Conservation (phyloP, 2,797 vertebrate species). For the Anolis apletophallus region DNA sequence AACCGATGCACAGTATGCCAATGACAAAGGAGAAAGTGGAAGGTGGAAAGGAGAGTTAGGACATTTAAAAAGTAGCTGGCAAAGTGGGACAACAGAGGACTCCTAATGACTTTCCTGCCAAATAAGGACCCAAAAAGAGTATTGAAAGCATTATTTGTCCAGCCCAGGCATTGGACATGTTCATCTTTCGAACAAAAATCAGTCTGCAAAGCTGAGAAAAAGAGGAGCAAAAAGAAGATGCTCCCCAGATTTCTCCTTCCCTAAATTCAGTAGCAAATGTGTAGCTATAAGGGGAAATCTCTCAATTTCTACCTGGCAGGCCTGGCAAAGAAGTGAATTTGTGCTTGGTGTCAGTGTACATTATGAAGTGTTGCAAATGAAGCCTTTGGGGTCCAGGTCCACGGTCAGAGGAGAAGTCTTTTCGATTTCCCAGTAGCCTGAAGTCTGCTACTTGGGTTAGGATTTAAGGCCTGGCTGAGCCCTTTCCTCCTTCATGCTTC, state of each 20-base stretch:
- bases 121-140: too few relatives aligned
- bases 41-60: too few relatives aligned
- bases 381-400: accelerated
- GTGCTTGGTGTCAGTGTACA: not conserved
- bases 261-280: not conserved
- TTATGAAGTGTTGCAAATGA: not conserved
- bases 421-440: conserved; percentile 12
- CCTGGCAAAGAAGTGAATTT: not conserved
- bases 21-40: too few relatives aligned
- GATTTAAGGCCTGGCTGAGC: conserved; percentile 55
- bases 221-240: not conserved
- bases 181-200: not conserved
- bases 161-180: too few relatives aligned
- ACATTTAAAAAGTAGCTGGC: too few relatives aligned
- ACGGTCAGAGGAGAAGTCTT: not conserved
- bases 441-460: not conserved
- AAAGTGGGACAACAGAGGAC: too few relatives aligned
- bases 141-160: too few relatives aligned
- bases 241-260: not conserved
- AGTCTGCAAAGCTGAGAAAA: not conserved
- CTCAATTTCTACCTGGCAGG: not conserved
- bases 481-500: conserved; percentile 45
- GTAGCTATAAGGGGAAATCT: not conserved
- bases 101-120: too few relatives aligned
- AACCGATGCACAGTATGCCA: too few relatives aligned